A percentile compares a stretch with the other conserved stretches of the same genome.
Conservation (phyloP, 2,888 invertebrate species). For the Sepioteuthis lessoniana region DNA sequence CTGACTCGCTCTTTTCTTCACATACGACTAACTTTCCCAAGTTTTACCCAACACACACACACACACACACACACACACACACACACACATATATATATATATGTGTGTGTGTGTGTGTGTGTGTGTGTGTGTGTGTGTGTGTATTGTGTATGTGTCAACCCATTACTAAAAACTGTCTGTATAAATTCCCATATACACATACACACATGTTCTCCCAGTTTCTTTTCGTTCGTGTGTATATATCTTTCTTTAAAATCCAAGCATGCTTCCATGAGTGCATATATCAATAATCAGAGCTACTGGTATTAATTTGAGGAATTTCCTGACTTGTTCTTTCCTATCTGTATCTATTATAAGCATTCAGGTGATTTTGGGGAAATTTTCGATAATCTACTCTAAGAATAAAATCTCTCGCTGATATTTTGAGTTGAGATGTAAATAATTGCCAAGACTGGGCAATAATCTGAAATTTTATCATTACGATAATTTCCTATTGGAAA, state of each 20-base stretch:
- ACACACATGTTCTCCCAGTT: not conserved
- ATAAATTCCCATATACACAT: not conserved
- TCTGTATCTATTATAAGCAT: not conserved
- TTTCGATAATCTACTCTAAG: not conserved
- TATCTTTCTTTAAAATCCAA: not conserved
- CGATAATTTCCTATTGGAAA: not conserved
- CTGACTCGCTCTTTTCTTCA: no score
- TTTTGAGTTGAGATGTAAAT: slow-evolving; percentile 2
- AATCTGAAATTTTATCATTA: not conserved
- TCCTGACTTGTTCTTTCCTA: not conserved
- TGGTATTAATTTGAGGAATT: not conserved
- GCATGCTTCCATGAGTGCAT: not conserved
- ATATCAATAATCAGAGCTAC: not conserved
- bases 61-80: no score
- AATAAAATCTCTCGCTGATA: not conserved
- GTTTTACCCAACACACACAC: no score
- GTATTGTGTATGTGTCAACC: no score
- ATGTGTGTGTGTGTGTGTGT: no score
- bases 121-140: no score
- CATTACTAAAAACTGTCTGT: not conserved
- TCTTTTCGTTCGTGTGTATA: not conserved
- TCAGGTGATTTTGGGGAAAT: not conserved
- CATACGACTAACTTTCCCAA: no score
- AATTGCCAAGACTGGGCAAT: not conserved
- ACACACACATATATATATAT: no score